Evolutionary conservation across 2,113 vertebrate genomes (phyloP).

Genomic region (Deroptyus accipitrinus): DNA sequence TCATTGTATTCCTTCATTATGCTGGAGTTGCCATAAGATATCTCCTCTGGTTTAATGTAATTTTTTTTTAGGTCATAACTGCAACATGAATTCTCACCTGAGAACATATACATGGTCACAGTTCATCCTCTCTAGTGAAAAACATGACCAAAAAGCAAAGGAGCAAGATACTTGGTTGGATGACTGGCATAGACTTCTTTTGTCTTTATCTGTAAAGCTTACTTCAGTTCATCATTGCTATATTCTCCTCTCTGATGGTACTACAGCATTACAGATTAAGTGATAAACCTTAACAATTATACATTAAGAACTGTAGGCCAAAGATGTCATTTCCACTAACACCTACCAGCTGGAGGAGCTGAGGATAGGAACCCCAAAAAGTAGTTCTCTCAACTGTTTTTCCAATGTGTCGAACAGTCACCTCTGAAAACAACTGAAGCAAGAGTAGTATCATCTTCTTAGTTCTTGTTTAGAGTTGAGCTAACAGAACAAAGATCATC

Average conservation of each 20-base stretch:
- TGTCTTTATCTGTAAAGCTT: background rate
- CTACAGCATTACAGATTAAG: background rate
- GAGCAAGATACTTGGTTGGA: background rate
- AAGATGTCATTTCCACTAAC: constrained; percentile 40
- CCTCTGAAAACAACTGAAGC: background rate
- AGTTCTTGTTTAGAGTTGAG: background rate
- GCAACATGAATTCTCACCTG: constrained; percentile 31
- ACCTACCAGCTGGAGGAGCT: background rate
- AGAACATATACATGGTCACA: constrained; percentile 1
- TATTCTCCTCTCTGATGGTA: background rate
- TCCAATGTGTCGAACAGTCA: background rate
- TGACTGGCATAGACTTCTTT: background rate
- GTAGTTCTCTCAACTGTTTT: background rate
- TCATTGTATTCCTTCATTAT: constrained; percentile 78
- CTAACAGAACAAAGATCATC: background rate
- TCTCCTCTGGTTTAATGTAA: constrained; percentile 70
- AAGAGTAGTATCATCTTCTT: background rate
- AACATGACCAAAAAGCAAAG: background rate
- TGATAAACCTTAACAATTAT: background rate
- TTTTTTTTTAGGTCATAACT: constrained; percentile 63
- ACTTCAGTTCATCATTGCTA: background rate
- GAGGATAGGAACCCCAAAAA: background rate
- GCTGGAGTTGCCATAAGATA: constrained; percentile 76
- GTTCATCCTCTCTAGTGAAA: background rate
- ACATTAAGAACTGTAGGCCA: background rate